Evolutionary conservation across 2,113 vertebrate genomes (phyloP).

Genomic region (Meriones unguiculatus): DNA sequence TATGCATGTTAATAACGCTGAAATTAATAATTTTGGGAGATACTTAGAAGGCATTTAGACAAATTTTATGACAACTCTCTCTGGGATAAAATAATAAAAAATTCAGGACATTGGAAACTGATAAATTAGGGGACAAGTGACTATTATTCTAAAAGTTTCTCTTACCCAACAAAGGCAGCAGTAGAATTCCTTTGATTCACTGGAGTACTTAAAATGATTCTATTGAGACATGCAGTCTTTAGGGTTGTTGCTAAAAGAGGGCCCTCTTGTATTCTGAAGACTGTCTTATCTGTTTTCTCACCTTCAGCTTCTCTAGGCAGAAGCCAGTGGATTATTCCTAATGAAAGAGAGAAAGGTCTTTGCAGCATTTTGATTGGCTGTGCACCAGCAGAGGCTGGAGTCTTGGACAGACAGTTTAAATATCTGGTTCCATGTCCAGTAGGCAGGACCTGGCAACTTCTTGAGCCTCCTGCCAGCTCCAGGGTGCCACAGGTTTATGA

Average conservation of each 20-base stretch:
- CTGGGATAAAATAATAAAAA: conserved; percentile 28
- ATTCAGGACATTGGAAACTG: not conserved
- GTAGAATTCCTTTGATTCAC: not conserved
- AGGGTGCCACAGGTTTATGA: conserved; percentile 53
- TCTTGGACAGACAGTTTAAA: conserved; percentile 34
- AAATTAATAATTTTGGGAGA: not conserved
- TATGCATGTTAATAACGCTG: not conserved
- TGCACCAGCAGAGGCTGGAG: not conserved
- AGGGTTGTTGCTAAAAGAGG: not conserved
- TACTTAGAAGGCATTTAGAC: not conserved
- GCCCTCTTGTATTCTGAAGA: not conserved
- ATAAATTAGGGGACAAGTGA: not conserved
- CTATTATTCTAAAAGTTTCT: not conserved
- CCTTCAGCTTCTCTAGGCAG: not conserved
- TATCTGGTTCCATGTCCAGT: not conserved
- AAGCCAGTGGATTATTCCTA: not conserved
- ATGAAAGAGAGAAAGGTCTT: conserved; percentile 1
- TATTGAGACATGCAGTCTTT: not conserved
- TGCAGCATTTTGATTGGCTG: conserved; percentile 22
- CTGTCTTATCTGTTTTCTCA: not conserved
- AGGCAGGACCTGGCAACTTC: conserved; percentile 19
- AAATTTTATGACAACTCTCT: not conserved
- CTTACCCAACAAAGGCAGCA: not conserved
- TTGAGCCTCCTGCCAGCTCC: conserved; percentile 9
- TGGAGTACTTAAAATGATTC: conserved; percentile 13